These are phyloP conservation scores for Ptyas mucosa DNA, from an alignment of 2,113 vertebrate genomes.

Conservation along the genomic window DNA sequence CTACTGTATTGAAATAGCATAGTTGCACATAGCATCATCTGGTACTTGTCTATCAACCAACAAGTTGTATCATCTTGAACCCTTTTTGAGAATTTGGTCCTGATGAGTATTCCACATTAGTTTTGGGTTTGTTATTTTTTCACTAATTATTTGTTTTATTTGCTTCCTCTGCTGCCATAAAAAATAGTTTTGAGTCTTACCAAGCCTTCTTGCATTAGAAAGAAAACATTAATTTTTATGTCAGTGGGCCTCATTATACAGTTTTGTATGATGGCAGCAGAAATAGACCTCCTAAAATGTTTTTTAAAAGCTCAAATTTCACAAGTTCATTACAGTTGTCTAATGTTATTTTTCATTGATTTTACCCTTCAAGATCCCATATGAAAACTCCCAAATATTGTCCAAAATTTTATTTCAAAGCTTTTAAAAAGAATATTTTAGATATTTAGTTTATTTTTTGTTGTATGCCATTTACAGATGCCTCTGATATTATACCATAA, in stretches of 20 bases:
- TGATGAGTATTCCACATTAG: background rate
- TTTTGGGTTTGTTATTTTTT: background rate
- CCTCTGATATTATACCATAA: background rate
- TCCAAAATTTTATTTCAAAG: background rate
- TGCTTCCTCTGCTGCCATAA: background rate
- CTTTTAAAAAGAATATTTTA: background rate
- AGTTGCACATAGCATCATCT: background rate
- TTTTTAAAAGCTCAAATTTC: background rate
- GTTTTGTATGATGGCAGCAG: background rate
- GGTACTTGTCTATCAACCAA: background rate
- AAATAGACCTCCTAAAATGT: background rate
- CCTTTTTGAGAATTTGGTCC: background rate
- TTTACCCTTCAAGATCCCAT: background rate
- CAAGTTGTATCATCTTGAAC: background rate
- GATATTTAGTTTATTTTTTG: background rate
- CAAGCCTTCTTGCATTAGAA: background rate
- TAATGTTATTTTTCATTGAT: background rate
- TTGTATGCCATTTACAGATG: background rate
- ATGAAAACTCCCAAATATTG: background rate
- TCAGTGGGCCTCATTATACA: background rate
- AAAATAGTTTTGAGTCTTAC: background rate
- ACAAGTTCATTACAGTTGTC: background rate
- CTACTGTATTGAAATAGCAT: background rate
- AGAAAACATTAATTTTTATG: background rate
- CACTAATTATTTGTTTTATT: background rate